These are phyloP conservation scores for Pygoscelis adeliae DNA, from an alignment of 2,113 vertebrate genomes.

Conservation along the genomic window DNA sequence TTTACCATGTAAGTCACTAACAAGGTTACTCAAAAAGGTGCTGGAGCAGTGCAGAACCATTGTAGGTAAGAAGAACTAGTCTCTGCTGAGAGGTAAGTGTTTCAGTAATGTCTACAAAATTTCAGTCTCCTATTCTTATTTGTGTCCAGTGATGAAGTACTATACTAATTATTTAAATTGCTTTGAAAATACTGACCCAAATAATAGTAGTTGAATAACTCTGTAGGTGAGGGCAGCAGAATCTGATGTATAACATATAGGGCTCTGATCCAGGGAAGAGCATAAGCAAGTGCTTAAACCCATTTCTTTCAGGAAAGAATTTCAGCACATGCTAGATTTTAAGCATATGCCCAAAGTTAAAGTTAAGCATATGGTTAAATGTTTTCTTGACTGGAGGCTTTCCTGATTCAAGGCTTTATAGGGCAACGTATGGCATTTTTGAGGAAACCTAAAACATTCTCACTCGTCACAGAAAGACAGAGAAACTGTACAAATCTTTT, in stretches of 20 bases:
- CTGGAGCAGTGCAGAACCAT: neutral
- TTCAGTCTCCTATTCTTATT: neutral
- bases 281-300: slow-evolving; percentile 38
- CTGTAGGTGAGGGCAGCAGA: neutral
- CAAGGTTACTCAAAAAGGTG: neutral
- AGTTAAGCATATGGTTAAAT: slow-evolving; percentile 59
- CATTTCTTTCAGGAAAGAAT: slow-evolving; percentile 11
- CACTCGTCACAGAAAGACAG: neutral
- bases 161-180: neutral
- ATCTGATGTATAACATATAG: neutral
- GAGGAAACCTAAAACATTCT: slow-evolving; percentile 36
- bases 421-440: slow-evolving; percentile 53
- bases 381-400: slow-evolving; percentile 44
- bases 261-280: slow-evolving; percentile 9
- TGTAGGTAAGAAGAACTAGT: neutral
- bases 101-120: neutral
- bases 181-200: neutral
- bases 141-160: neutral
- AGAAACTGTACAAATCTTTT: neutral
- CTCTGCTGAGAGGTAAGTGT: neutral
- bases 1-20: neutral
- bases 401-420: slow-evolving; percentile 18
- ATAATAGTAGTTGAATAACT: neutral
- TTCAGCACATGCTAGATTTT: slow-evolving; percentile 21
- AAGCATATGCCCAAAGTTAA: slow-evolving; percentile 50